These are phyloP conservation scores for Hydroisotoma schaefferi DNA, from an alignment of 2,888 invertebrate species.

Conservation along the genomic window DNA sequence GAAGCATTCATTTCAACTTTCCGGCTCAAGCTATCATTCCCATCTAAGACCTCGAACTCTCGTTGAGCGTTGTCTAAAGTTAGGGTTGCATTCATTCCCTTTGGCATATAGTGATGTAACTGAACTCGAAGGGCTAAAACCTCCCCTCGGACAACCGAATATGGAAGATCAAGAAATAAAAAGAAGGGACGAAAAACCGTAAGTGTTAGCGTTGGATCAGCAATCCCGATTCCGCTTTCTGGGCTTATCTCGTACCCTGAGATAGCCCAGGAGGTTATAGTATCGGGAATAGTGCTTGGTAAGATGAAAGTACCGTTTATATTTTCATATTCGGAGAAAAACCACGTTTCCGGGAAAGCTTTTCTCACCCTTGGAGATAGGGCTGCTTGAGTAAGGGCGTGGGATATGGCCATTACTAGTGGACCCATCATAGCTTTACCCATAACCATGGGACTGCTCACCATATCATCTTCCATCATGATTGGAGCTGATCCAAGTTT, in stretches of 20 bases:
- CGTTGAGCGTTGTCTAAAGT: constrained; percentile 19
- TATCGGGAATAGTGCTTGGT: constrained; percentile 20
- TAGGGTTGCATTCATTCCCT: constrained; percentile 12
- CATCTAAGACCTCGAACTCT: background rate
- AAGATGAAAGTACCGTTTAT: background rate
- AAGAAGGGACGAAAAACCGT: constrained; percentile 80
- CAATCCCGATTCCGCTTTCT: background rate
- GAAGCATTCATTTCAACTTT: background rate
- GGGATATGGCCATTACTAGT: background rate
- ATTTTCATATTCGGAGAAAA: constrained; percentile 46
- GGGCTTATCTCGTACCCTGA: constrained; percentile 17
- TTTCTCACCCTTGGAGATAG: constrained; percentile 27
- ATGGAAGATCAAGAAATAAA: constrained; percentile 79
- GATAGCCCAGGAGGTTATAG: constrained; percentile 35
- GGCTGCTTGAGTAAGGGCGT: background rate
- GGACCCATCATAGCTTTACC: background rate
- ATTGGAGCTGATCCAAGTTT: background rate
- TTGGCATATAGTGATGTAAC: constrained; percentile 70
- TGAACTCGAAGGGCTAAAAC: constrained; percentile 79
- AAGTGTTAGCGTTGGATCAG: constrained; percentile 54
- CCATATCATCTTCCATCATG: background rate
- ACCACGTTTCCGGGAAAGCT: constrained; percentile 51
- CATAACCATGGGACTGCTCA: background rate
- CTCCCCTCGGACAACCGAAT: constrained; percentile 83
- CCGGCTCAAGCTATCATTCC: background rate